Conservation (phyloP, 2,797 vertebrate species). For the Malurus splendens region DNA sequence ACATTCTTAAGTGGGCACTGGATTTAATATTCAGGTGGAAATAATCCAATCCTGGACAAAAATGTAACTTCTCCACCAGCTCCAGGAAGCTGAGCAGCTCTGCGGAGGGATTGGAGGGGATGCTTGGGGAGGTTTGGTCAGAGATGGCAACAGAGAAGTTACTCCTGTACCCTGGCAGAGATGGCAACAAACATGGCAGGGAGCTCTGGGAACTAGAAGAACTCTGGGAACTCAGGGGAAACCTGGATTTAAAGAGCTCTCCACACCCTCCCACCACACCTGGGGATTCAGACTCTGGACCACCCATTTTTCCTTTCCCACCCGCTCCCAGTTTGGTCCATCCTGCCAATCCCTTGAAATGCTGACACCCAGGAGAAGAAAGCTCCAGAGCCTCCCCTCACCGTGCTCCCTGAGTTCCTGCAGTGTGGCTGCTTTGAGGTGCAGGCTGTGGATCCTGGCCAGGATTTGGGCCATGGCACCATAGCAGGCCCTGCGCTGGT, state of each 20-base stretch:
- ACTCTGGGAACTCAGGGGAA: background rate
- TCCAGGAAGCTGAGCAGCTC: background rate
- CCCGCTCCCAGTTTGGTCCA: background rate
- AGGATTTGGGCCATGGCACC: conserved; percentile 71
- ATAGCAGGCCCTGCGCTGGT: conserved; percentile 61
- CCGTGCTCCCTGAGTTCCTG: conserved; percentile 63
- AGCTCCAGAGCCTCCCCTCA: conserved; percentile 3
- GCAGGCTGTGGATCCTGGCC: conserved; percentile 74
- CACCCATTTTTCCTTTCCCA: background rate
- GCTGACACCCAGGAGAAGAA: background rate
- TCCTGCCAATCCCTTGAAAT: background rate
- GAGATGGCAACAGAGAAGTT: background rate
- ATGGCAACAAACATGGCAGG: background rate
- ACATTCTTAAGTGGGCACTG: background rate
- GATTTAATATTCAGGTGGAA: background rate
- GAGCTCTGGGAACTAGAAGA: background rate
- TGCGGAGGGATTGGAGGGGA: background rate
- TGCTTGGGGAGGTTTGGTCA: background rate
- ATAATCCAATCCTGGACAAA: background rate
- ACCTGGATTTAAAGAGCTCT: background rate
- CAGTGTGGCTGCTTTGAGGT: conserved; percentile 53
- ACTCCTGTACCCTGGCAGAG: background rate
- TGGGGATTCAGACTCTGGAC: background rate
- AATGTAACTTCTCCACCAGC: background rate
- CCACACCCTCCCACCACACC: background rate